phyloP scores from a whole-genome alignment of 1,140 invertebrate genomes.

The Bombus sylvicola region DNA sequence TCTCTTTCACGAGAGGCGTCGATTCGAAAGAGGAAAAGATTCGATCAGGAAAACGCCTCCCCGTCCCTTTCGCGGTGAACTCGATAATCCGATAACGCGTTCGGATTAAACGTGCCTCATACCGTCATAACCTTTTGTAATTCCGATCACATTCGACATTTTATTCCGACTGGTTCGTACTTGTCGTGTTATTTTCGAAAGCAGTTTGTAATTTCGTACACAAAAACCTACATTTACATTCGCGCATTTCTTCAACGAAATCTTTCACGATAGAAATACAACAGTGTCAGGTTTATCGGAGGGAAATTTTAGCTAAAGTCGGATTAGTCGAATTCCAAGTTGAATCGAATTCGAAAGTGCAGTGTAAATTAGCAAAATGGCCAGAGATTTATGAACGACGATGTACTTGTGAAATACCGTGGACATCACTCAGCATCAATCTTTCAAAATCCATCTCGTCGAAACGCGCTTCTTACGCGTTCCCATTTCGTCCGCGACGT shows the following conservation, averaged over 20 bases:
- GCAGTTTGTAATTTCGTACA: too few species aligned
- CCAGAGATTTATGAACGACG: too few species aligned
- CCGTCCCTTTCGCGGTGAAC: background rate
- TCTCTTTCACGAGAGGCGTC: slow-evolving; percentile 8
- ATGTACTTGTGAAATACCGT: background rate
- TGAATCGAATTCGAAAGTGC: background rate
- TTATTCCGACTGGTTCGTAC: background rate
- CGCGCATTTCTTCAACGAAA: too few species aligned
- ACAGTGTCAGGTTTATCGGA: background rate
- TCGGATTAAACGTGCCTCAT: slow-evolving; percentile 15
- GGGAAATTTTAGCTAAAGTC: background rate
- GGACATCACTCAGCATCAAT: background rate
- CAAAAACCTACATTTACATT: too few species aligned
- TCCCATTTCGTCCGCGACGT: background rate
- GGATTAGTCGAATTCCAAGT: background rate
- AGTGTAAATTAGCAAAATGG: background rate
- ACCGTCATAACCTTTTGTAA: background rate
- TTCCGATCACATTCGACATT: background rate
- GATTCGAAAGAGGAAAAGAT: slow-evolving; percentile 24
- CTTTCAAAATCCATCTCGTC: background rate
- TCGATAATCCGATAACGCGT: slow-evolving; percentile 9
- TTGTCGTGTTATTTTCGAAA: background rate
- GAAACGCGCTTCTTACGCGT: background rate
- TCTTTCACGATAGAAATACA: background rate
- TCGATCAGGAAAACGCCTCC: slow-evolving; percentile 35